phyloP scores from a whole-genome alignment of 1,140 invertebrate genomes.

The Papilio xuthus region DNA sequence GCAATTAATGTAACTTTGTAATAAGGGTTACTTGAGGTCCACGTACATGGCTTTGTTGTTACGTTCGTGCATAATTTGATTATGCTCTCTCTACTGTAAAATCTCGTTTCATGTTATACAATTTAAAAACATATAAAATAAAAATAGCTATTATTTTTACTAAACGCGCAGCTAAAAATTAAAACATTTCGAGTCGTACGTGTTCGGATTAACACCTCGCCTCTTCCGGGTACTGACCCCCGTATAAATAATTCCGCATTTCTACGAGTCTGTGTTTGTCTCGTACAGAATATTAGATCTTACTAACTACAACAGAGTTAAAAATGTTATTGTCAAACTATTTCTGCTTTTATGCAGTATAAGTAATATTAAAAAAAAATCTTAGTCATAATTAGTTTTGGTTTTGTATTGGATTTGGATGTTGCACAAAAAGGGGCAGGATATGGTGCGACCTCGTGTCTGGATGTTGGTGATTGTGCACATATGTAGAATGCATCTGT shows the following conservation, averaged over 20 bases:
- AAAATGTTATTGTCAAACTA: not conserved
- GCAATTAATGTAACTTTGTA: slow-evolving; percentile 74
- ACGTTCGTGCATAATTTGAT: slow-evolving; percentile 65
- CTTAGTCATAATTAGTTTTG: no score
- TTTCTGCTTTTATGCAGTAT: no score
- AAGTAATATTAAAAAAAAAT: no score
- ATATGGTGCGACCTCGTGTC: not conserved
- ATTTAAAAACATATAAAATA: slow-evolving; percentile 21
- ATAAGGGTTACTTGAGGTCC: slow-evolving; percentile 64
- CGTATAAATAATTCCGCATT: slow-evolving; percentile 1
- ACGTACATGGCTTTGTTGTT: slow-evolving; percentile 59
- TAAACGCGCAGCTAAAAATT: slow-evolving; percentile 30
- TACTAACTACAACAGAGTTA: not conserved
- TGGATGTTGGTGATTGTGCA: not conserved
- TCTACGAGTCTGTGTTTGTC: not conserved
- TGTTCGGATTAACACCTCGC: slow-evolving; percentile 21
- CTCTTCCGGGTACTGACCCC: not conserved
- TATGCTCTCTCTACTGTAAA: slow-evolving; percentile 62
- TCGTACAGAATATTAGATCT: not conserved
- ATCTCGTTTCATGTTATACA: slow-evolving; percentile 49
- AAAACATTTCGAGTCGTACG: slow-evolving; percentile 20
- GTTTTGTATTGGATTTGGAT: not conserved
- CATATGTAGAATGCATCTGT: not conserved
- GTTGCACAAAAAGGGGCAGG: not conserved
- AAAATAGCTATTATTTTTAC: not conserved